Percentiles rank a stretch among this genome's conserved stretches.
phyloP scores from a whole-genome alignment of 2,113 vertebrate species.

The Myotis yumanensis region DNA sequence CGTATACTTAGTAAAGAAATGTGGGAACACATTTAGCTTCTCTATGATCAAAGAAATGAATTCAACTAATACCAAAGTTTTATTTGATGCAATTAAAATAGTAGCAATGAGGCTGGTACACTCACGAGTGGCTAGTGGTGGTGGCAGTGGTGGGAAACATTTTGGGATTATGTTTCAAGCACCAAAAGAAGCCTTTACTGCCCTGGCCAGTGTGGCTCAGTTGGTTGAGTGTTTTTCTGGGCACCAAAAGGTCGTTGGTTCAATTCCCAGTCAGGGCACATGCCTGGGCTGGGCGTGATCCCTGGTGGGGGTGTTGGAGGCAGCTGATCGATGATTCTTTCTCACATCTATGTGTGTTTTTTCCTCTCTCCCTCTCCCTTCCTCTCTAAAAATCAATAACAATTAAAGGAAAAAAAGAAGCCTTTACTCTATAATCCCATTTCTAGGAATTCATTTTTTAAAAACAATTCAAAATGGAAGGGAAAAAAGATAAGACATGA shows the following conservation, averaged over 20 bases:
- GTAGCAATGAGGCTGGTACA: not conserved
- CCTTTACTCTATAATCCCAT: not conserved
- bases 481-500: not conserved
- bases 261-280: too few species aligned
- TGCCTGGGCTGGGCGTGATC: too few species aligned
- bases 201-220: too few species aligned
- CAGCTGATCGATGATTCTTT: too few species aligned
- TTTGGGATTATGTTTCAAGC: not conserved
- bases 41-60: not conserved
- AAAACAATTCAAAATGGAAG: not conserved
- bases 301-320: too few species aligned
- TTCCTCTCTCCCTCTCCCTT: too few species aligned
- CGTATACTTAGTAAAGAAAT: not conserved
- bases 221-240: too few species aligned
- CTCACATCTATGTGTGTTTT: too few species aligned
- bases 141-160: not conserved
- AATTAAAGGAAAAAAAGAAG: not conserved
- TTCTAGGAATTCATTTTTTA: not conserved
- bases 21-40: not conserved
- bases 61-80: not conserved
- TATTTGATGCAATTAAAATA: not conserved
- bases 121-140: not conserved
- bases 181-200: not conserved
- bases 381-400: too few species aligned
- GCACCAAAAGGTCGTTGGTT: too few species aligned